Evolutionary conservation across 2,797 vertebrate genomes (phyloP), one percentile per base, ranked within the genome.

Genomic region (Catostomus latipinnis): DNA sequence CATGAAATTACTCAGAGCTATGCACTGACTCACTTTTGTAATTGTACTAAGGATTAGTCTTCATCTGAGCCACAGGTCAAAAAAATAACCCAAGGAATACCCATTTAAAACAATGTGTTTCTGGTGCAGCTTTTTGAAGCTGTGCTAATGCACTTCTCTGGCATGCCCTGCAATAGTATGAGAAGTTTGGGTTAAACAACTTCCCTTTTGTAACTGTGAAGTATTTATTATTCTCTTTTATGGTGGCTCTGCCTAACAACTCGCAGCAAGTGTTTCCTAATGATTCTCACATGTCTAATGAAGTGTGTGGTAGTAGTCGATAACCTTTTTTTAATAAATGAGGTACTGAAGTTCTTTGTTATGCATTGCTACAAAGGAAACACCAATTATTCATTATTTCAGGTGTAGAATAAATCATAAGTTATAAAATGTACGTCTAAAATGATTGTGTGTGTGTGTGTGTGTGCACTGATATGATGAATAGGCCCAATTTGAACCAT

Each of bases 231-330:
- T 34, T 34, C 34, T 60, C 54, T 61, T 62, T 43, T 81, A 88
- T 60, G 49, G 6, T 2, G n/a, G 50, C 69, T 22, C 79, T 69
- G 71, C 68, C 73, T 80, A 81, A 77, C 68, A 68, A 71, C 50
- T 6, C 1, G 49, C 75, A 69, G 74, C 70, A 74, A 84, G 71
- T 11, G 8, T 49, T 81, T 82, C 52, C 34, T 87, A 87, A 84
- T 86, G 68, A 83, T 81, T 80, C 71, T 48, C 45, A 60, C 48
- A 54, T 87, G 77, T 84, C 82, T 75, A 81, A 89, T 89, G 83
- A 85, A 71, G 45, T 11, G 69, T 66, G 74, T 66, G 57, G 78
- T 80, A 84, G 74, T 84, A 85, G 86, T 80, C 84, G 76, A 83
- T 86, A 77, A 75, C 73, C 82, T 81, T 57, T 86, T 87, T 76